Base-by-base conservation (phyloP, 2,797 vertebrate species). In the Trematomus bernacchii region DNA sequence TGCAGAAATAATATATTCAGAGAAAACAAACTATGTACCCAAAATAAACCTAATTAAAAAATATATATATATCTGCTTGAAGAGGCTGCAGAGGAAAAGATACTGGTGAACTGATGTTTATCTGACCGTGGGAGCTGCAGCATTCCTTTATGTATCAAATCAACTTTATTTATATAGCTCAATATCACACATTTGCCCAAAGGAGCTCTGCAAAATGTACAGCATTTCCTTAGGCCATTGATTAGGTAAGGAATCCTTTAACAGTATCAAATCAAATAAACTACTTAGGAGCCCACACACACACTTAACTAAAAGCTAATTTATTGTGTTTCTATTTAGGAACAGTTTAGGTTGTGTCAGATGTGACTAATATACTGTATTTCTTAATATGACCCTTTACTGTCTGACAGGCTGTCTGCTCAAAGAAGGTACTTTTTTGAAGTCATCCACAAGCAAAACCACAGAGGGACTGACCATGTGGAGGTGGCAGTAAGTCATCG, bases 371-470 rank as follows among this genome's bases (percentile, higher is more conserved):
- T 16, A 62, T 19, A 6, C 16, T 5, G 16, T 6, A 19, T 8
- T 37, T 37, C 42, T 71, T 16, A 42, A 6, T 12, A 46, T 63
- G 1, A 62, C n/a, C n/a, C 16, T 60, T 55, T 37, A 30, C 6
- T 85, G 9, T 85, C 51, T 52, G 44, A 44, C 81, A 99, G 98
- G 87, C 86, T 99, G 75, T 94, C 92, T 57, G 82, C 94, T 8
- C 75, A 92, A 71, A 93, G 52, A 79, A 96, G 80, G 87, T 99
- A 99, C 91, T 99, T 97, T 84, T 99, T 99, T 76, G 98, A 99
- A 92, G 91, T 99, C 60, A 91, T 99, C 42, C 96, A 98, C 93
- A 98, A 99, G 83, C 97, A 99, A 82, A 93, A 98, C 1, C 79
- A 95, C 44, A 84, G 73, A 87, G 97, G 97, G 67, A 97, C 96